These are phyloP conservation scores for Bostrychus sinensis DNA, from an alignment of 2,113 vertebrate genomes.

Conservation along the genomic window DNA sequence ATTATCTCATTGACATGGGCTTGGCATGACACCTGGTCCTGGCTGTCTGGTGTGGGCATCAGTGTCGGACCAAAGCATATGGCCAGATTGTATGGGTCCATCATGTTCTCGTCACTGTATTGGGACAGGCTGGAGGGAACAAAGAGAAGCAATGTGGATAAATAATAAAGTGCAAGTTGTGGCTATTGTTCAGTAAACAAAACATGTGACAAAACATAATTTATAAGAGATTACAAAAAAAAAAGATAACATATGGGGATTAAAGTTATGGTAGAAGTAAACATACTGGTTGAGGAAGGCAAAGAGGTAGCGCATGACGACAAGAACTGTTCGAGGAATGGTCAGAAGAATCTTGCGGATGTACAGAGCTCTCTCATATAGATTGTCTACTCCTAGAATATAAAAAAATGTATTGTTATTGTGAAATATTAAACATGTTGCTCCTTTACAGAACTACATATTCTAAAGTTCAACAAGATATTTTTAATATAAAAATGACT, in stretches of 20 bases:
- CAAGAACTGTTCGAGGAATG: slow-evolving; percentile 91
- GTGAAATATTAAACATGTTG: neutral
- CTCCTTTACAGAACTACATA: slow-evolving; percentile 1
- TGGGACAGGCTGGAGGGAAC: slow-evolving; percentile 87
- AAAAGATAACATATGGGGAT: slow-evolving; percentile 1
- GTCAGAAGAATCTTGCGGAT: slow-evolving; percentile 96
- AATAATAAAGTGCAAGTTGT: neutral
- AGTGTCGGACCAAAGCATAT: slow-evolving; percentile 98
- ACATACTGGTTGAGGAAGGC: slow-evolving; percentile 99
- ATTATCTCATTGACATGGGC: slow-evolving; percentile 97
- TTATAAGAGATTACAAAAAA: too few species aligned
- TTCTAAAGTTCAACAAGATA: slow-evolving; percentile 25
- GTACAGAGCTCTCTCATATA: slow-evolving; percentile 95
- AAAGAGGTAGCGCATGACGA: slow-evolving; percentile 98
- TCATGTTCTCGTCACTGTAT: slow-evolving; percentile 99
- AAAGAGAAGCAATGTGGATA: neutral
- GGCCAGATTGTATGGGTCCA: slow-evolving; percentile 97
- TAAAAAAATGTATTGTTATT: neutral
- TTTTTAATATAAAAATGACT: slow-evolving; percentile 19
- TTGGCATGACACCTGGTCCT: slow-evolving; percentile 98
- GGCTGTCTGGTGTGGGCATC: slow-evolving; percentile 96
- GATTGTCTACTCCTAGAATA: slow-evolving; percentile 91
- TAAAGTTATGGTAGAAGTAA: neutral
- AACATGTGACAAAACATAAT: too few species aligned
- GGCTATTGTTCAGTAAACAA: too few species aligned